phyloP scores from a whole-genome alignment of 2,888 invertebrate genomes.

The Tortricodes alternella region DNA sequence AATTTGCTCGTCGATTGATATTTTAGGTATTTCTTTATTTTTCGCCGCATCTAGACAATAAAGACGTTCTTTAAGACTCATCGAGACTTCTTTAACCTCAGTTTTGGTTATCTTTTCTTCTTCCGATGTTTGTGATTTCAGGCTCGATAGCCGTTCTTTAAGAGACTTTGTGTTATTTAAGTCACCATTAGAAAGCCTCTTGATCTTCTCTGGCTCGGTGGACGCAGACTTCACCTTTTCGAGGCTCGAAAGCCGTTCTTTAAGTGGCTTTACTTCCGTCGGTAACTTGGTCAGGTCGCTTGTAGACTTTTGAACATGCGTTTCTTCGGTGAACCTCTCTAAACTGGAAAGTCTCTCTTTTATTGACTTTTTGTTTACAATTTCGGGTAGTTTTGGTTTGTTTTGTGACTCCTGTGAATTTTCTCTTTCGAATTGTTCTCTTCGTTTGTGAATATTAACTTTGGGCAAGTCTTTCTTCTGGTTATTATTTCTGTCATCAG shows the following conservation, averaged over 20 bases:
- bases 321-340: constrained; percentile 85
- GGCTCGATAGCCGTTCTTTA: constrained; percentile 75
- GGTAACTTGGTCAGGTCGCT: constrained; percentile 78
- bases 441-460: constrained; percentile 90
- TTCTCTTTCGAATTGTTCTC: constrained; percentile 91
- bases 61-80: constrained; percentile 79
- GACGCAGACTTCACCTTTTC: constrained; percentile 80
- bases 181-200: constrained; percentile 74
- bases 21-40: constrained; percentile 74
- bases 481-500: constrained; percentile 72
- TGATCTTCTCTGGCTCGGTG: constrained; percentile 73
- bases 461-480: constrained; percentile 86
- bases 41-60: constrained; percentile 78
- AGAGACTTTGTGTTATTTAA: constrained; percentile 67
- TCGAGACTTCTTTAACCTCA: constrained; percentile 76
- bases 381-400: constrained; percentile 83
- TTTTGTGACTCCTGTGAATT: constrained; percentile 77
- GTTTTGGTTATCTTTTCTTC: constrained; percentile 69
- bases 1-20: constrained; percentile 67
- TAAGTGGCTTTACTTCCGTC: constrained; percentile 84
- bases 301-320: constrained; percentile 66
- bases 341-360: constrained; percentile 88
- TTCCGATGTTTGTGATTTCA: constrained; percentile 73
- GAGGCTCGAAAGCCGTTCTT: constrained; percentile 84
- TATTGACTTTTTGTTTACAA: constrained; percentile 86